Evolutionary conservation across 2,888 invertebrate genomes (phyloP).

Genomic region (Phyto melanocephala): DNA sequence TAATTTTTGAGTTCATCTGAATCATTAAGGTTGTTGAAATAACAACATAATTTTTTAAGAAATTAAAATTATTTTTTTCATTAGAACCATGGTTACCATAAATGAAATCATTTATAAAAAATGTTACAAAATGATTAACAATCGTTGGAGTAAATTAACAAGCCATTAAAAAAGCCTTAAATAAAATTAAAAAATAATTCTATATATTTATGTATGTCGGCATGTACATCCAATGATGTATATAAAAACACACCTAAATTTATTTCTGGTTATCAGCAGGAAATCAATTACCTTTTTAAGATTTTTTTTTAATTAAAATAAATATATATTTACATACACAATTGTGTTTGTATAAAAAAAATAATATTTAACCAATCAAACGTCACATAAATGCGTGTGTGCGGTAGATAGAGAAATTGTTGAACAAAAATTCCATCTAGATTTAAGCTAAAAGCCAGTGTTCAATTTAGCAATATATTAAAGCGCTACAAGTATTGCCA

Average conservation of each 20-base stretch:
- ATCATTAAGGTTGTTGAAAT: background rate
- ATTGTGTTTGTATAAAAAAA: background rate
- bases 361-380: background rate
- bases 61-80: background rate
- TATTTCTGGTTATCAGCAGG: slow-evolving; percentile 32
- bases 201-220: background rate
- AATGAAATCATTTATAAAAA: slow-evolving; percentile 18
- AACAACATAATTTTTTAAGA: background rate
- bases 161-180: slow-evolving; percentile 21
- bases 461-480: background rate
- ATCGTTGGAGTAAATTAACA: slow-evolving; percentile 38
- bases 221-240: background rate
- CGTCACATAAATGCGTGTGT: background rate
- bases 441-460: slow-evolving; percentile 2
- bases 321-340: background rate
- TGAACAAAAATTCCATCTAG: slow-evolving; percentile 27
- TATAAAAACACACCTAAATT: slow-evolving; percentile 7
- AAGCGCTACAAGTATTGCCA: background rate
- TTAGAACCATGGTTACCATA: background rate
- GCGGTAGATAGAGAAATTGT: slow-evolving; percentile 26
- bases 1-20: slow-evolving; percentile 18
- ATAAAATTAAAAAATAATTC: background rate
- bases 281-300: slow-evolving; percentile 42
- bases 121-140: slow-evolving; percentile 21
- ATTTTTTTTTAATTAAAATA: background rate